Conservation (phyloP, 2,888 invertebrate genomes). For the Mycalesis mineus region DNA sequence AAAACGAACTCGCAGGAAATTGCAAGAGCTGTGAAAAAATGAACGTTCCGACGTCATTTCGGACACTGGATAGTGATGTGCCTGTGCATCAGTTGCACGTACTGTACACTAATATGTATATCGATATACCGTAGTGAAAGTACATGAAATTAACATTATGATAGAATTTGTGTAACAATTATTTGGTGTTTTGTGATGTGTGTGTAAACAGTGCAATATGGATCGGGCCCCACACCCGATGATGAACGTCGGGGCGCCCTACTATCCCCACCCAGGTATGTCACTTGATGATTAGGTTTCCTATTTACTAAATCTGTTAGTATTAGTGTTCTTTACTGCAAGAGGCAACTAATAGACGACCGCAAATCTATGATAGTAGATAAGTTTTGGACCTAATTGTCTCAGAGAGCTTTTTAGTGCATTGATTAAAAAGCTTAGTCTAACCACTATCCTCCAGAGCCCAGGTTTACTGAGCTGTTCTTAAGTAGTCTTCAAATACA, state of each 20-base stretch:
- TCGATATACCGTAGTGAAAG: slow-evolving; percentile 8
- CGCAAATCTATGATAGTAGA: no score
- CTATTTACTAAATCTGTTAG: not conserved
- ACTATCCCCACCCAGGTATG: slow-evolving; percentile 67
- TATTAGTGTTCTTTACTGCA: no score
- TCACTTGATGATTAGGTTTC: not conserved
- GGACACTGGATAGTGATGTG: slow-evolving; percentile 42
- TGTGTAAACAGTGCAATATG: slow-evolving; percentile 51
- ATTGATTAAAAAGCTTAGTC: no score
- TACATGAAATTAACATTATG: not conserved
- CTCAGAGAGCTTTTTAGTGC: no score
- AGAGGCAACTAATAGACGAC: no score
- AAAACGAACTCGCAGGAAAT: slow-evolving; percentile 27
- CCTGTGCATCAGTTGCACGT: not conserved
- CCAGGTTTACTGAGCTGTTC: no score
- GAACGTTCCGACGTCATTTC: slow-evolving; percentile 23
- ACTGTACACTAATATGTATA: not conserved
- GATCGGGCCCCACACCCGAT: slow-evolving; percentile 68
- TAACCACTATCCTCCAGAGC: no score
- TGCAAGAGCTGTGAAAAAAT: slow-evolving; percentile 29
- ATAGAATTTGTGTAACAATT: slow-evolving; percentile 11
- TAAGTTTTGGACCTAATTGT: no score
- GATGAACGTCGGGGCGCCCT: slow-evolving; percentile 61
- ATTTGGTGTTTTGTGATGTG: slow-evolving; percentile 33
- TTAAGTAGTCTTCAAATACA: no score